Conservation (phyloP, 2,797 vertebrate species). For the Poeciliopsis infans region DNA sequence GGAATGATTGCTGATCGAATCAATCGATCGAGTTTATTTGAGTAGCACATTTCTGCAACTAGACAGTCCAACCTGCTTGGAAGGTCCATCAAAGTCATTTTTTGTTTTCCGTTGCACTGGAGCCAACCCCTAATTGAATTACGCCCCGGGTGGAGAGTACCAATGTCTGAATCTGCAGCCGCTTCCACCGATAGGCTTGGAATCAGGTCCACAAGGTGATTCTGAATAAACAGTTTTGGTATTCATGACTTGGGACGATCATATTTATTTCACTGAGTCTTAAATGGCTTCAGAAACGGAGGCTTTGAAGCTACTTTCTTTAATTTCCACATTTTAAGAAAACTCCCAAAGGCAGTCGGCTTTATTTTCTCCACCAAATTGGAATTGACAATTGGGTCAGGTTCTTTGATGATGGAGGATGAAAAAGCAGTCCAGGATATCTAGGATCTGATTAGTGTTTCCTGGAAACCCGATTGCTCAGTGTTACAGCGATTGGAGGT, state of each 20-base stretch:
- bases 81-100: background rate
- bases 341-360: constrained; percentile 29
- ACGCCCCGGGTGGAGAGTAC: background rate
- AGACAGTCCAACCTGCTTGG: no score
- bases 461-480: constrained; percentile 42
- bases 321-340: constrained; percentile 37
- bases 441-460: constrained; percentile 62
- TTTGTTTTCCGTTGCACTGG: background rate
- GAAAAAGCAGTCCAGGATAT: constrained; percentile 50
- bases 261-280: background rate
- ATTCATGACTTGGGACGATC: background rate
- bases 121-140: background rate
- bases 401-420: constrained; percentile 40
- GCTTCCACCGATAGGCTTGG: background rate
- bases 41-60: no score
- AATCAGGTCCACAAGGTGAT: background rate
- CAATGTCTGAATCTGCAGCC: background rate
- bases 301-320: constrained; percentile 17
- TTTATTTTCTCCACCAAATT: constrained; percentile 39
- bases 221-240: background rate
- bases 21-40: no score
- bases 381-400: constrained; percentile 55
- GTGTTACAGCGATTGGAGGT: constrained; percentile 53
- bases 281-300: constrained; percentile 27
- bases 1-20: background rate